phyloP scores from a whole-genome alignment of 2,113 vertebrate genomes.

The Carassius gibelio region DNA sequence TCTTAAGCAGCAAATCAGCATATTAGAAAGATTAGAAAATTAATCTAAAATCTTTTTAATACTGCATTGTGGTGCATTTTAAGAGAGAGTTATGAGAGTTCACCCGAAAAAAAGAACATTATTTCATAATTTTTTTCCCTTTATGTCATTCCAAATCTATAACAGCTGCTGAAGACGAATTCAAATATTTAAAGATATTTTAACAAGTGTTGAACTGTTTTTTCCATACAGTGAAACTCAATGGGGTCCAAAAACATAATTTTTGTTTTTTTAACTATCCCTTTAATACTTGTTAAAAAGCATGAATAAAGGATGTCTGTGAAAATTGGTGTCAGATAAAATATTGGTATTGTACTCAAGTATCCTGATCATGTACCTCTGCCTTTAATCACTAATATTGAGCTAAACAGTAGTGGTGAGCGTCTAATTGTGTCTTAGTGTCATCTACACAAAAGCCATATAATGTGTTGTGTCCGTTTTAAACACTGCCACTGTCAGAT shows the following conservation, averaged over 20 bases:
- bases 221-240: no score
- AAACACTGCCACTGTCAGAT: slow-evolving; percentile 8
- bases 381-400: not conserved
- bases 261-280: not conserved
- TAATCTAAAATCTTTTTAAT: no score
- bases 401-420: not conserved
- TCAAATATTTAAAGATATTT: no score
- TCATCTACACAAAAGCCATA: not conserved
- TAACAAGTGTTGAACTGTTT: no score
- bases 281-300: no score
- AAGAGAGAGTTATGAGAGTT: no score
- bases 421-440: not conserved
- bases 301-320: not conserved
- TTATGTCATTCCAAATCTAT: no score
- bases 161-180: no score
- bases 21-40: no score
- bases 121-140: no score
- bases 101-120: no score
- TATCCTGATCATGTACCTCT: not conserved
- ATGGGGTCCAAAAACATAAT: not conserved
- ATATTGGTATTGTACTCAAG: not conserved
- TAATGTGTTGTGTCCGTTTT: not conserved
- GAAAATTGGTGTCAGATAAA: not conserved
- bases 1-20: no score
- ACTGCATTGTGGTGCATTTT: not conserved